These are phyloP conservation scores for Scaptomyza tumidula DNA, from an alignment of 2,888 invertebrate species.

Conservation along the genomic window DNA sequence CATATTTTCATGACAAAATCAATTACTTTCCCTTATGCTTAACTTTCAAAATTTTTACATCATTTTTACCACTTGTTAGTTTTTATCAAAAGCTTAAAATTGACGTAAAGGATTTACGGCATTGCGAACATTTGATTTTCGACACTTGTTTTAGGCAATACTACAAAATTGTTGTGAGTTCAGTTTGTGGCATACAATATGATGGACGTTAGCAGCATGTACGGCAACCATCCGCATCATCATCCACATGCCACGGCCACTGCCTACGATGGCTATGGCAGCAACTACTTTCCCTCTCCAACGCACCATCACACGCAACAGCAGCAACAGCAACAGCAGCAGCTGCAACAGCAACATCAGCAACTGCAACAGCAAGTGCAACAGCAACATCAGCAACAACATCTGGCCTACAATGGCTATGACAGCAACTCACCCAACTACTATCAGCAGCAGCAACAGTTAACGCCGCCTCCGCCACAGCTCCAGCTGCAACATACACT, in stretches of 20 bases:
- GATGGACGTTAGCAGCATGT: constrained; percentile 85
- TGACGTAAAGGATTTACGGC: constrained; percentile 3
- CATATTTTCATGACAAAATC: background rate
- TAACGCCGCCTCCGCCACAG: constrained; percentile 71
- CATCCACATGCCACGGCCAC: constrained; percentile 79
- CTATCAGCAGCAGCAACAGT: constrained; percentile 71
- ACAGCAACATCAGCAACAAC: constrained; percentile 64
- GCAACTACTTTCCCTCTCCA: constrained; percentile 74
- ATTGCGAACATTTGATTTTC: constrained; percentile 6
- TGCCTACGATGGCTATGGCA: constrained; percentile 80
- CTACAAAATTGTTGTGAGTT: constrained; percentile 30
- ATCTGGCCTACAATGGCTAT: constrained; percentile 74
- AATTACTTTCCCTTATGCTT: background rate
- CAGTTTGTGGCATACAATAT: constrained; percentile 78
- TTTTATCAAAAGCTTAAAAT: background rate
- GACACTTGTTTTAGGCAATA: constrained; percentile 42
- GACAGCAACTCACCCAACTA: constrained; percentile 77
- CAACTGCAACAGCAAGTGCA: constrained; percentile 61
- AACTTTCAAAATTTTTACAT: background rate
- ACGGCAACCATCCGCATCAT: constrained; percentile 84
- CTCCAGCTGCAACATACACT: constrained; percentile 63
- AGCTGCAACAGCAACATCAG: constrained; percentile 64
- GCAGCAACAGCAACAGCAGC: constrained; percentile 61
- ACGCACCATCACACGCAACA: constrained; percentile 59
- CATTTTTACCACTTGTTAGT: background rate